Evolutionary conservation across 1,140 invertebrate species (phyloP), one percentile per base, ranked within the genome.

Genomic region (Mamestra configurata): DNA sequence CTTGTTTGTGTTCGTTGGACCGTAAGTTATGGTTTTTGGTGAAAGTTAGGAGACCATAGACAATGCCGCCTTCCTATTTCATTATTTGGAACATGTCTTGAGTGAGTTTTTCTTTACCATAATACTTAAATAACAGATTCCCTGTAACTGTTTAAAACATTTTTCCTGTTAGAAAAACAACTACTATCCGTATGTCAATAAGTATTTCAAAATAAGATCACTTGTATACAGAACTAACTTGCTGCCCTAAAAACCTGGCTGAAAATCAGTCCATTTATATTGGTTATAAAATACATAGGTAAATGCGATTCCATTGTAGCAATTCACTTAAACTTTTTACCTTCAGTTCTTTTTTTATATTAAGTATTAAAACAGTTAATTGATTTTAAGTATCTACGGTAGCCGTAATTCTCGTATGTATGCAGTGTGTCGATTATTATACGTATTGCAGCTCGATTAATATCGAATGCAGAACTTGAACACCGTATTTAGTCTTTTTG

Each of bases 11-110:
- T 8, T 70, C 20, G 20, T 46, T 70, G 43, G 40, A n/a, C 22
- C 37, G 66, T 46, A 49, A 46, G 37, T 70, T 70, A 66, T 40
- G 35, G 61, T 66, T 20, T 66, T 10, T 18, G 15, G 61, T 20
- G 61, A 66, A 66, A 66, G 61, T 66, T 66, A 40, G 31, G 59
- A 64, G n/a, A 66, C 10, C 61, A 66, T 66, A 40, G 61, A 66
- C 61, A 66, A 66, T 40, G 35, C 61, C 31, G 61, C 61, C 15
- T 66, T 66, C 35, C 10, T 35, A 13, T 20, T n/a, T 37, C 4
- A 35, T 18, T 18, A 35, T 18, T 64, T 37, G 11, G 18, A 35
- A 64, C 8, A 18, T 18, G 59, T 59, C 15, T 5, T 51, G 18
- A 37, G 35, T 7, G 22, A 24, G 8, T 57, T 57, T 57, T 24